A percentile compares a stretch with the other conserved stretches of the same genome.
These are phyloP conservation scores for Anoplopoma fimbria DNA, from an alignment of 2,113 vertebrate species.

Conservation along the genomic window DNA sequence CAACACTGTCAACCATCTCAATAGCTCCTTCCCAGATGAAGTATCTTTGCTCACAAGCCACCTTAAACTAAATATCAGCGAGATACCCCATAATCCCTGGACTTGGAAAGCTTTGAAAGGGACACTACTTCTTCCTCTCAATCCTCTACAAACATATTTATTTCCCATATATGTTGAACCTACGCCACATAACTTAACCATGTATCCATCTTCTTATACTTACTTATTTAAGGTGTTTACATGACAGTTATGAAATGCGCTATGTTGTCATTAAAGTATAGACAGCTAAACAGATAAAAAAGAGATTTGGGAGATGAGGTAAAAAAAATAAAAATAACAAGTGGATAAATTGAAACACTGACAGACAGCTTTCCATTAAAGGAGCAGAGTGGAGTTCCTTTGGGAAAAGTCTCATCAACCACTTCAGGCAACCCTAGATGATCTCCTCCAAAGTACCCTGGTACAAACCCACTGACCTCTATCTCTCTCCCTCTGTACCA, in stretches of 20 bases:
- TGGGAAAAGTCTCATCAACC: constrained; percentile 35
- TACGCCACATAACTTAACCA: background rate
- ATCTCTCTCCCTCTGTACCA: background rate
- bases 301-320: background rate
- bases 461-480: background rate
- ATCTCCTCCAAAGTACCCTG: constrained; percentile 13
- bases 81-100: background rate
- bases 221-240: background rate
- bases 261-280: background rate
- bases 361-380: background rate
- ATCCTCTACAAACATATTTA: background rate
- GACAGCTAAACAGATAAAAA: background rate
- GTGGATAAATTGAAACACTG: constrained; percentile 3
- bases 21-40: constrained; percentile 1
- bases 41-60: constrained; percentile 3
- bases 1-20: background rate
- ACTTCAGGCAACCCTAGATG: constrained; percentile 30
- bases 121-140: background rate
- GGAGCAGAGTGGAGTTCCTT: constrained; percentile 22
- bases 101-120: constrained; percentile 1
- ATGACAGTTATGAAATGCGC: background rate
- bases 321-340: background rate
- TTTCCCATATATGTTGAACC: background rate
- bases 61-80: constrained; percentile 15
- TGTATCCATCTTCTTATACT: background rate